A percentile compares a stretch with the other conserved stretches of the same genome.
Conservation (phyloP, 2,113 vertebrate species). For the Lonchura striata region DNA sequence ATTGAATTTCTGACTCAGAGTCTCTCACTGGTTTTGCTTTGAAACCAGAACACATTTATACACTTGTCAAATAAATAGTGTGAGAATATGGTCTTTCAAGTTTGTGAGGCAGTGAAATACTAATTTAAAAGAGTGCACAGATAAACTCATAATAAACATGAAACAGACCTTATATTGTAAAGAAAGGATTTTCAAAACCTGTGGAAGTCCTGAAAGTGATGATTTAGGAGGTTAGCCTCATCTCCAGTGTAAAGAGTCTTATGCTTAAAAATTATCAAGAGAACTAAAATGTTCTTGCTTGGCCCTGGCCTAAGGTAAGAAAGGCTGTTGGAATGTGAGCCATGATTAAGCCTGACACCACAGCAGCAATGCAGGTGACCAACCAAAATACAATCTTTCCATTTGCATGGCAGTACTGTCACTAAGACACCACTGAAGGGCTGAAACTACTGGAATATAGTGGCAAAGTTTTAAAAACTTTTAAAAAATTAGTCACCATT, state of each 20-base stretch:
- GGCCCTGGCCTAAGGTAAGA: background rate
- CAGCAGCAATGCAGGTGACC: fast-evolving
- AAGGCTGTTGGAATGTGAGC: fast-evolving
- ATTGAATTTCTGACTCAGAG: no score
- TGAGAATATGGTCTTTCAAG: background rate
- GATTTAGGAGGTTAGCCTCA: background rate
- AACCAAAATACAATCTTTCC: background rate
- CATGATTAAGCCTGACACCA: background rate
- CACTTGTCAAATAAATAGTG: background rate
- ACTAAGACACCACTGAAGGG: background rate
- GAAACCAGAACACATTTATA: background rate
- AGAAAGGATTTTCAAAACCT: background rate
- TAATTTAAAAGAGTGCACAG: background rate
- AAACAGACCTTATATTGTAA: background rate
- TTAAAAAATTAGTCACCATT: background rate
- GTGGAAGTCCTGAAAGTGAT: background rate
- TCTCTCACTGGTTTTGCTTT: no score
- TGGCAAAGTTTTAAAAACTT: background rate
- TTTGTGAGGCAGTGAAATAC: background rate
- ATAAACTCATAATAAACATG: background rate
- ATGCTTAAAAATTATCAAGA: background rate
- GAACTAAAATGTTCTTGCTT: background rate
- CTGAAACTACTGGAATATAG: background rate
- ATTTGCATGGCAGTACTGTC: background rate
- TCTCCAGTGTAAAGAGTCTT: background rate